A percentile compares a stretch with the other conserved stretches of the same genome.
Evolutionary conservation across 2,797 vertebrate species (phyloP).

Genomic region (Sebastes matsubarae): DNA sequence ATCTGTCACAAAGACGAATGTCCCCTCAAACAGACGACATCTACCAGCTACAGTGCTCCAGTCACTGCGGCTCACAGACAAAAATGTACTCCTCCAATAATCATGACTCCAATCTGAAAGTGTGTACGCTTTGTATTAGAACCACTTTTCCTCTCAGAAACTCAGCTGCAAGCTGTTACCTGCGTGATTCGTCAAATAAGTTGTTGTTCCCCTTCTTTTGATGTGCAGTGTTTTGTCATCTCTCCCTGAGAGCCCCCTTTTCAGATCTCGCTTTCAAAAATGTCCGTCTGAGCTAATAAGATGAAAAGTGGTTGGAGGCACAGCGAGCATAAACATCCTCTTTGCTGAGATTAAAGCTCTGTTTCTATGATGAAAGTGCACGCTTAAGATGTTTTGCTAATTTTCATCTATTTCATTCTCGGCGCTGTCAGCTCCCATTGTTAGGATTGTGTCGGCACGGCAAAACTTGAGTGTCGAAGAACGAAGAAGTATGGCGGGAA

Average conservation of each 20-base stretch:
- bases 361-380: conserved; percentile 65
- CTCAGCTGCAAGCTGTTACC: conserved; percentile 42
- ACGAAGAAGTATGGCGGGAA: not conserved
- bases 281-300: conserved; percentile 58
- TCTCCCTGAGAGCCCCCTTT: conserved; percentile 24
- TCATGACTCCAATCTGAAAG: conserved; percentile 21
- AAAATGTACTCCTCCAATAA: conserved; percentile 6
- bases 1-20: conserved; percentile 44
- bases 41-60: not conserved
- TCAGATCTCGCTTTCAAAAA: conserved; percentile 54
- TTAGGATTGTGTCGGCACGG: conserved; percentile 39
- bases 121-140: conserved; percentile 33
- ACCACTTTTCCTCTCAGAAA: conserved; percentile 17
- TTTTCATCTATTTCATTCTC: conserved; percentile 59
- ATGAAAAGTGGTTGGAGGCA: conserved; percentile 67
- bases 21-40: conserved; percentile 6
- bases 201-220: conserved; percentile 63
- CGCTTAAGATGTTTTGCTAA: conserved; percentile 63
- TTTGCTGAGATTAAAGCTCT: conserved; percentile 75
- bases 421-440: conserved; percentile 53
- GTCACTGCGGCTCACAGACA: conserved; percentile 14
- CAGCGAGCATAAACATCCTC: conserved; percentile 59
- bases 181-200: conserved; percentile 58
- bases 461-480: conserved; percentile 22
- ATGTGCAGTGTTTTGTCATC: conserved; percentile 56